Conservation (phyloP, 2,888 invertebrate genomes). For the Lithophane socia region DNA sequence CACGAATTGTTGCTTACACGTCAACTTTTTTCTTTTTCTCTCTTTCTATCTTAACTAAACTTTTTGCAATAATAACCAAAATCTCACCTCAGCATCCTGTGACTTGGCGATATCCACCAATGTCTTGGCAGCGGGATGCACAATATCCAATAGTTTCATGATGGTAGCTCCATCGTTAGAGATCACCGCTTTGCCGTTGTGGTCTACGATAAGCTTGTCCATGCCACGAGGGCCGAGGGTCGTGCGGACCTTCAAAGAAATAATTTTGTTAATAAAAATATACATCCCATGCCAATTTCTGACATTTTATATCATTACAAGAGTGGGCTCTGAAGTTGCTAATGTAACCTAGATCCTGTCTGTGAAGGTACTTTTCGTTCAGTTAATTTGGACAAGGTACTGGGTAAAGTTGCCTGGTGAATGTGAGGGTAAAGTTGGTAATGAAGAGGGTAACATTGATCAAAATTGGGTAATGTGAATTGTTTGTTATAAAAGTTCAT, state of each 20-base stretch:
- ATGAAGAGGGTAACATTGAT: neutral
- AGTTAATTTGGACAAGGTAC: neutral
- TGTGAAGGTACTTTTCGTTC: no score
- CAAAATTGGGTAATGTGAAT: neutral
- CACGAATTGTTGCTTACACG: no score
- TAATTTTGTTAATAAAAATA: neutral
- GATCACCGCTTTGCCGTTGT: conserved; percentile 97
- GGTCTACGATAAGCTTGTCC: conserved; percentile 99
- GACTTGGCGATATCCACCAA: conserved; percentile 99
- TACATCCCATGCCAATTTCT: no score
- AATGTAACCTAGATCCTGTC: no score
- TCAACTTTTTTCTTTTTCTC: no score
- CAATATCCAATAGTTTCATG: conserved; percentile 98
- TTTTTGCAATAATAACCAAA: no score
- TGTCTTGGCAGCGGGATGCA: conserved; percentile 99
- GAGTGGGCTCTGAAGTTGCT: no score
- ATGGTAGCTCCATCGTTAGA: conserved; percentile 99
- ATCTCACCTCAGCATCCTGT: conserved; percentile 97
- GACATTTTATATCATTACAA: no score
- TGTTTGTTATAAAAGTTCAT: neutral
- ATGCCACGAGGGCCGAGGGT: conserved; percentile 99
- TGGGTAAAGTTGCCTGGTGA: neutral
- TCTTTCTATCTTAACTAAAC: no score
- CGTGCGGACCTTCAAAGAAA: conserved; percentile 92
- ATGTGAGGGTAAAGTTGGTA: neutral